These are phyloP conservation scores for Amphibalanus amphitrite DNA, from an alignment of 1,140 invertebrate genomes.

Conservation along the genomic window DNA sequence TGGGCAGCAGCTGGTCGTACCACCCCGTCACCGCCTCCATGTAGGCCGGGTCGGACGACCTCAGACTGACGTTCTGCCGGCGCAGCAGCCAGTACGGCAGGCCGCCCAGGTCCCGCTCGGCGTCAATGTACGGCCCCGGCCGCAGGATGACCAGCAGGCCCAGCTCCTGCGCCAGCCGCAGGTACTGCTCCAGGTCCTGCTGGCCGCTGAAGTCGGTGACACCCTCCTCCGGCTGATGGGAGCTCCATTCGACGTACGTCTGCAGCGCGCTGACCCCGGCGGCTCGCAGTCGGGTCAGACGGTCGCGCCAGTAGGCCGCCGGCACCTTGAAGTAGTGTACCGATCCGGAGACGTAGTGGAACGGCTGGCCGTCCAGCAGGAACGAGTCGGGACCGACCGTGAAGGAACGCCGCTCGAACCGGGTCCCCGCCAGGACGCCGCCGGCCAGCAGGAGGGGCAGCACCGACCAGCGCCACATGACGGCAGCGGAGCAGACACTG, in stretches of 20 bases:
- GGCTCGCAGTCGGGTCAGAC: slow-evolving; percentile 57
- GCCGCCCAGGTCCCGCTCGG: slow-evolving; percentile 64
- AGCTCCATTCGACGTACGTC: slow-evolving; percentile 88
- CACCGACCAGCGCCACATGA: too few species aligned
- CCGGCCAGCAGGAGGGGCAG: too few species aligned
- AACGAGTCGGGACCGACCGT: slow-evolving; percentile 39
- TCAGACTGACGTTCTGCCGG: slow-evolving; percentile 47
- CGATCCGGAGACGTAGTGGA: slow-evolving; percentile 69
- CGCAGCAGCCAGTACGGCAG: slow-evolving; percentile 63
- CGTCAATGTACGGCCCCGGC: slow-evolving; percentile 86
- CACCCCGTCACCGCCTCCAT: slow-evolving; percentile 40
- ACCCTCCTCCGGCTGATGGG: slow-evolving; percentile 59
- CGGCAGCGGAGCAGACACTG: too few species aligned
- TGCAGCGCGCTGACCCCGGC: slow-evolving; percentile 77
- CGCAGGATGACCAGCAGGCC: slow-evolving; percentile 70
- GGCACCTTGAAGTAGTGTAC: slow-evolving; percentile 82
- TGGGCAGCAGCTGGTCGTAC: slow-evolving; percentile 37
- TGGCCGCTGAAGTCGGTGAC: slow-evolving; percentile 45
- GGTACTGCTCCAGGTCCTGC: slow-evolving; percentile 52
- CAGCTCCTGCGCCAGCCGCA: slow-evolving; percentile 60
- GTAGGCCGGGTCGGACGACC: slow-evolving; percentile 33
- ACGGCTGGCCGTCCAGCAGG: slow-evolving; percentile 59
- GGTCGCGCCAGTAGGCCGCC: slow-evolving; percentile 59
- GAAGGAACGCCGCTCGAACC: too few species aligned
- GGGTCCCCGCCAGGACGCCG: too few species aligned